Percentiles rank a stretch among this genome's conserved stretches.
Conservation (phyloP, 2,113 vertebrate species). For the Rhagologus leucostigma region DNA sequence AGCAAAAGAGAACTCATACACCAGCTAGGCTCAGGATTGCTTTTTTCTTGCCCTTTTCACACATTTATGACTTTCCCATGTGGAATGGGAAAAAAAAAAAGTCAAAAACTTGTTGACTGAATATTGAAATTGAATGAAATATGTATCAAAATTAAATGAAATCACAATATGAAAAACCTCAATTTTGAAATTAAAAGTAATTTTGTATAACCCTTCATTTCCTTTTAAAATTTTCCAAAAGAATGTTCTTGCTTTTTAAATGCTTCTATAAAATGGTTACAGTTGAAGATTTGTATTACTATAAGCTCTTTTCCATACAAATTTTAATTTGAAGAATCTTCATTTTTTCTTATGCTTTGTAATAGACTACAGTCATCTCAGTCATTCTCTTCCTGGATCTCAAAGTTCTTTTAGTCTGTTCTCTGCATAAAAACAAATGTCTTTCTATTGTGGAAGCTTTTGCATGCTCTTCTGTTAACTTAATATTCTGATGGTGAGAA, state of each 20-base stretch:
- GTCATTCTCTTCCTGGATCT: neutral
- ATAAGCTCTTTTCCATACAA: neutral
- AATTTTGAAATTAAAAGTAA: neutral
- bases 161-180: neutral
- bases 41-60: neutral
- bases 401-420: neutral
- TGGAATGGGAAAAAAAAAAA: neutral
- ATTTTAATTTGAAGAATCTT: neutral
- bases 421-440: neutral
- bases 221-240: neutral
- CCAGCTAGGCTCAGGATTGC: neutral
- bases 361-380: neutral
- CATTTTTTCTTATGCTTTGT: neutral
- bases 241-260: neutral
- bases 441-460: neutral
- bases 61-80: neutral
- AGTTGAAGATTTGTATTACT: neutral
- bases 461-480: neutral
- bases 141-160: neutral
- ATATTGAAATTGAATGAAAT: neutral
- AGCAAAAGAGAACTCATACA: neutral
- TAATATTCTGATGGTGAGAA: neutral
- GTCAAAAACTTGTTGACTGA: neutral
- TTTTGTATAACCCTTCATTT: neutral
- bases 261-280: neutral